Evolutionary conservation across 1,140 invertebrate genomes (phyloP), one percentile per base, ranked within the genome.

Genomic region (Zaprionus nigranus): DNA sequence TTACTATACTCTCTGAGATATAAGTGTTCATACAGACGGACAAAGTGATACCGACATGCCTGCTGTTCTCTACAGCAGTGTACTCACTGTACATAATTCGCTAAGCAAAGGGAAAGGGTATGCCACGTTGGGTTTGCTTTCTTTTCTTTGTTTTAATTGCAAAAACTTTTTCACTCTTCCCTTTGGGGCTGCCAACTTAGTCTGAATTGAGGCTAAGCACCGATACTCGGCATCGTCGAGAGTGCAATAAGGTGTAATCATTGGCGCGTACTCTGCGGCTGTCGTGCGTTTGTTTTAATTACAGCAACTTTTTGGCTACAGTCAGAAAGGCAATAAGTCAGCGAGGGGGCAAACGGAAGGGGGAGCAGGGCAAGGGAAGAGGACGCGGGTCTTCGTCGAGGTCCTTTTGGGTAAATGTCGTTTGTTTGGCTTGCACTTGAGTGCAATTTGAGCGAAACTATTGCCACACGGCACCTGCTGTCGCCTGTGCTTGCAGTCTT

Each of bases 351-450:
- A 6, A 7, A 7, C 7, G 7, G 28, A 5, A 34, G 26, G 28
- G 0, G 1, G 1, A 3, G 34, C 17, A 7, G 4, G 26, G 38
- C 20, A 7, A 26, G 22, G 7, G 22, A n/a, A 26, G 22, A 28
- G 5, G 30, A 34, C 3, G 30, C 0, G 2, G 30, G 2, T 34
- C 30, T 9, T 11, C 9, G 17, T 4, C 12, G 5, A 26, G 49
- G 34, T 46, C 20, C 28, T 22, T 51, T 51, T 63, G 63, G 59
- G 66, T 82, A 83, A 69, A 77, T 78, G 73, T 56, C 68, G 69
- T 64, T 59, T 81, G 72, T 82, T 78, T 81, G 71, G 63, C 70
- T 64, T 81, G 68, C 75, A 70, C 75, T 84, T 59, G 62, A 82
- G 36, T 68, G 77, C 51, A 68, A 59, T 36, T 64, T 15, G 78